Evolutionary conservation across 2,888 invertebrate species (phyloP).

Genomic region (Aleiodes alternator): DNA sequence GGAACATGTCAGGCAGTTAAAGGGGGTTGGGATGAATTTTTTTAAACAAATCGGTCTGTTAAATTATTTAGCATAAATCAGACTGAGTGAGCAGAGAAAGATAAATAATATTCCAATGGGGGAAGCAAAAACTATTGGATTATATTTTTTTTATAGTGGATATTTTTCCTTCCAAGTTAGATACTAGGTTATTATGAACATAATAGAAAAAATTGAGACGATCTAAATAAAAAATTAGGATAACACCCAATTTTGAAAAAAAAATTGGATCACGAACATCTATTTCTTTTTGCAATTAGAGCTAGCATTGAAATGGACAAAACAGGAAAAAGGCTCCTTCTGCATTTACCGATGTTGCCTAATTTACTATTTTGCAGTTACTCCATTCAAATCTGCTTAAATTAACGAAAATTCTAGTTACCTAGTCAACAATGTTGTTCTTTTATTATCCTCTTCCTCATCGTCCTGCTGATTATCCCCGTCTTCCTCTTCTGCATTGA

Average conservation of each 20-base stretch:
- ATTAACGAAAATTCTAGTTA: constrained; percentile 35
- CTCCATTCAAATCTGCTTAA: not conserved
- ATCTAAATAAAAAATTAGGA: too few species aligned
- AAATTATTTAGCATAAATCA: not conserved
- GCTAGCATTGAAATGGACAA: too few species aligned
- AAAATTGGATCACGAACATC: too few species aligned
- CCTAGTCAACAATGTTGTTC: constrained; percentile 47
- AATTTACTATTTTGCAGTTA: not conserved
- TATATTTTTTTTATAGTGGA: not conserved
- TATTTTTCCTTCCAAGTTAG: too few species aligned
- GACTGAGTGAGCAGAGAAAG: not conserved
- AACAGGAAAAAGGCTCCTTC: not conserved
- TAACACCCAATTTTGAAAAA: too few species aligned
- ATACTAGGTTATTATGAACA: too few species aligned
- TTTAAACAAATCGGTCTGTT: constrained; percentile 22
- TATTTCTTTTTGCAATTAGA: too few species aligned
- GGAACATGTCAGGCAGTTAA: constrained; percentile 4
- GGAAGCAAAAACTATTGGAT: not conserved
- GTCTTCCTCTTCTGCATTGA: constrained; percentile 55
- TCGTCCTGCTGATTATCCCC: constrained; percentile 60
- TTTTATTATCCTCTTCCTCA: constrained; percentile 64
- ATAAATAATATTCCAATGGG: not conserved
- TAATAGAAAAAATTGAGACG: too few species aligned
- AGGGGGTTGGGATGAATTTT: constrained; percentile 27
- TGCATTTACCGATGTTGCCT: too few species aligned